Percentiles rank a stretch among this genome's conserved stretches.
phyloP scores from a whole-genome alignment of 2,113 vertebrate genomes.

The Takifugu flavidus region DNA sequence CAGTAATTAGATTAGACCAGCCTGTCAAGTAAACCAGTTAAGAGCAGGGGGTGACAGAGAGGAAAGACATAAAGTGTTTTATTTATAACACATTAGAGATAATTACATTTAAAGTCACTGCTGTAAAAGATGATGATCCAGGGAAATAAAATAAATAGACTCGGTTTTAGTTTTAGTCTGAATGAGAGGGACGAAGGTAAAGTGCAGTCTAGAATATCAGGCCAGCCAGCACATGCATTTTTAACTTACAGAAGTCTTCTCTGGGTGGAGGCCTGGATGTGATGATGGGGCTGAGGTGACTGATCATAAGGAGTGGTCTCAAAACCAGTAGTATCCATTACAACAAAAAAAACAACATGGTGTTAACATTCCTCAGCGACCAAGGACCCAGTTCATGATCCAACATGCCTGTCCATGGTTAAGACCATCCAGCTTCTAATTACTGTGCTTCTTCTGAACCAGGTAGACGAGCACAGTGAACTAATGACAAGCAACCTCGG shows the following conservation, averaged over 20 bases:
- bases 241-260: conserved; percentile 7
- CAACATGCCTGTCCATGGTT: conserved; percentile 63
- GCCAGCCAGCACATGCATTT: not conserved
- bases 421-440: conserved; percentile 44
- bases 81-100: too few relatives aligned
- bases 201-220: not conserved
- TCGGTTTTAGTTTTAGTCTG: not conserved
- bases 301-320: conserved; percentile 56
- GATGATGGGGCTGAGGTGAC: conserved; percentile 50
- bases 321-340: conserved; percentile 50
- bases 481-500: not conserved
- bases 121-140: too few relatives aligned
- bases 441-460: conserved; percentile 23
- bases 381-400: conserved; percentile 62
- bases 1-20: conserved; percentile 68
- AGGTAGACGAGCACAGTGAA: not conserved
- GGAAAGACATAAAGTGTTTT: conserved; percentile 14
- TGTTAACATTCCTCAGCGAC: conserved; percentile 75
- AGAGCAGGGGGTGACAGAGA: conserved; percentile 33
- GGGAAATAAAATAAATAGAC: too few relatives aligned
- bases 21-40: conserved; percentile 62
- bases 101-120: too few relatives aligned
- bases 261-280: conserved; percentile 35
- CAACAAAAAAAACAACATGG: conserved; percentile 55
- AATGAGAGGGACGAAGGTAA: too few relatives aligned